Conservation (phyloP, 1,140 invertebrate species). For the Helicoverpa armigera region DNA sequence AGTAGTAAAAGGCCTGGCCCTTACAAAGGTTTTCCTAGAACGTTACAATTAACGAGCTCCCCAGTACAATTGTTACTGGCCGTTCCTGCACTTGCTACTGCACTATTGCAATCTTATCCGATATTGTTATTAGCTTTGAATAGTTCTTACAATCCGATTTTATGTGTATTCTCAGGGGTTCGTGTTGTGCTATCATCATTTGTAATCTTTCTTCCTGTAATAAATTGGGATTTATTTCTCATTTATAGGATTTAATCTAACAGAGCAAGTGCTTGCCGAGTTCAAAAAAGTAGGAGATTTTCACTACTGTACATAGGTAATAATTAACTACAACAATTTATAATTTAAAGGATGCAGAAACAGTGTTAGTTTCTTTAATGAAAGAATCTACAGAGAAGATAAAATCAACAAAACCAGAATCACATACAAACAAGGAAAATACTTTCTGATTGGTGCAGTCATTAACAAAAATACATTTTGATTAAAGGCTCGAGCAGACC, state of each 20-base stretch:
- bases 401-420: background rate
- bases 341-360: too few species aligned
- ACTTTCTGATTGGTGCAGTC: background rate
- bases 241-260: too few species aligned
- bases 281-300: too few species aligned
- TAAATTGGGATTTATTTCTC: too few species aligned
- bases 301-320: too few species aligned
- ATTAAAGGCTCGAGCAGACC: too few species aligned
- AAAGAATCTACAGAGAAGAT: background rate
- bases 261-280: too few species aligned
- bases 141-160: background rate
- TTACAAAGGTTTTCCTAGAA: conserved; percentile 11
- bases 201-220: too few species aligned
- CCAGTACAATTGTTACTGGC: conserved; percentile 10
- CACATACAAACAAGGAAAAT: background rate
- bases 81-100: background rate
- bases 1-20: conserved; percentile 5
- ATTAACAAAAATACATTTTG: background rate
- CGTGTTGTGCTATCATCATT: background rate
- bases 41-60: conserved; percentile 26
- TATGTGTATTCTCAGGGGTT: background rate
- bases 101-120: background rate
- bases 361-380: too few species aligned
- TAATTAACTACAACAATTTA: too few species aligned
- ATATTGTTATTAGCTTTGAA: background rate